Conservation (phyloP, 2,888 invertebrate genomes). For the Amphipoea oculea region DNA sequence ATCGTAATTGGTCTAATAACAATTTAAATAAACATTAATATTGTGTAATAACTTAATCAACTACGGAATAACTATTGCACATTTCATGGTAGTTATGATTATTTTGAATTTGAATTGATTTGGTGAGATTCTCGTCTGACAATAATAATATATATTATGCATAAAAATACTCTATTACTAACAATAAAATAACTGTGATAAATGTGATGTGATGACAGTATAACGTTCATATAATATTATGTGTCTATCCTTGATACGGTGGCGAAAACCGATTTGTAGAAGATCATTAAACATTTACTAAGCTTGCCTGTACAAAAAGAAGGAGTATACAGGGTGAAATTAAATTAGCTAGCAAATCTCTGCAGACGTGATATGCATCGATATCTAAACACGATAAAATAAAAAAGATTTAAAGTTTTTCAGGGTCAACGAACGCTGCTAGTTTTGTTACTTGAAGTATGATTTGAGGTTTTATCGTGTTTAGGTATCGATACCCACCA, state of each 20-base stretch:
- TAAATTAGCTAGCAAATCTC: neutral
- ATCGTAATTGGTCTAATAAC: constrained; percentile 20
- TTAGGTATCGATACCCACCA: neutral
- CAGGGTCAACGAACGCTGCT: no score
- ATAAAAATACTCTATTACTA: constrained; percentile 7
- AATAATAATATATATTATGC: constrained; percentile 19
- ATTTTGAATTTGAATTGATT: constrained; percentile 20
- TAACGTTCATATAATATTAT: neutral
- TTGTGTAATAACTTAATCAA: constrained; percentile 17
- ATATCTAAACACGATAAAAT: no score
- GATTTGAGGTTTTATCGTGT: no score
- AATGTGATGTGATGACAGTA: constrained; percentile 32
- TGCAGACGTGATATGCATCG: no score
- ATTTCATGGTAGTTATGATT: constrained; percentile 3
- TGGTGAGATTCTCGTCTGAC: constrained; percentile 34
- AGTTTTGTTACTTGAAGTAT: no score
- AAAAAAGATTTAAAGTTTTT: no score
- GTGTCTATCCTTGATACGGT: neutral
- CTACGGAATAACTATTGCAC: constrained; percentile 39
- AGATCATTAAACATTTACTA: neutral
- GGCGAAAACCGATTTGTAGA: neutral
- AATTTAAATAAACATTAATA: constrained; percentile 29
- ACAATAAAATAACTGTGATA: constrained; percentile 7
- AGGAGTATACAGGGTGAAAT: neutral
- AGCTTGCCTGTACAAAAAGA: neutral